phyloP scores from a whole-genome alignment of 2,797 vertebrate species.

The Ctenochaetus hawaiiensis region DNA sequence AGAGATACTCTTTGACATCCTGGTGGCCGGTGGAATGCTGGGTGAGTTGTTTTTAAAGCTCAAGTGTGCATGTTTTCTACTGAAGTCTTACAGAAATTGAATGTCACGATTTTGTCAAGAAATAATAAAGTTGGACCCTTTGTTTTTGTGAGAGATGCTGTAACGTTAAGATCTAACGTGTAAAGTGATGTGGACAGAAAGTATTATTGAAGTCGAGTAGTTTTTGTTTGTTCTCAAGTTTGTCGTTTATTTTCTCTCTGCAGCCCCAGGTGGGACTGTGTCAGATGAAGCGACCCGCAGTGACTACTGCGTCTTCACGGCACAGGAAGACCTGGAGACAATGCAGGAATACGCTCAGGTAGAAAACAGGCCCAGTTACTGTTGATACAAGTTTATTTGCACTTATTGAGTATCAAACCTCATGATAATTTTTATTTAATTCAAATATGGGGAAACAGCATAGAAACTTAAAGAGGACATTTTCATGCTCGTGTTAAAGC shows the following conservation, averaged over 20 bases:
- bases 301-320: slow-evolving; percentile 96
- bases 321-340: slow-evolving; percentile 97
- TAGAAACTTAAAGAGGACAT: not conserved
- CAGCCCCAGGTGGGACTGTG: slow-evolving; percentile 95
- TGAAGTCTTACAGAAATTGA: too few species aligned
- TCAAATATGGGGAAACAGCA: too few species aligned
- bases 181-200: too few species aligned
- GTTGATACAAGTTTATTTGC: not conserved
- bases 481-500: not conserved
- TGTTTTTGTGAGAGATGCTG: too few species aligned
- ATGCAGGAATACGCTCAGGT: slow-evolving; percentile 99
- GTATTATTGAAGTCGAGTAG: too few species aligned
- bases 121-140: too few species aligned
- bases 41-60: slow-evolving; percentile 81
- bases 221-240: too few species aligned
- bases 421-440: not conserved
- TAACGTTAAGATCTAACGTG: too few species aligned
- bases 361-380: not conserved
- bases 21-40: slow-evolving; percentile 99
- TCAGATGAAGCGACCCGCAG: slow-evolving; percentile 97
- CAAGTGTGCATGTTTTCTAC: not conserved
- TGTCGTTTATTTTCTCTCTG: too few species aligned
- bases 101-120: too few species aligned
- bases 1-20: slow-evolving; percentile 98
- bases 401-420: not conserved